Evolutionary conservation across 2,113 vertebrate genomes (phyloP).

Genomic region (Carlito syrichta): DNA sequence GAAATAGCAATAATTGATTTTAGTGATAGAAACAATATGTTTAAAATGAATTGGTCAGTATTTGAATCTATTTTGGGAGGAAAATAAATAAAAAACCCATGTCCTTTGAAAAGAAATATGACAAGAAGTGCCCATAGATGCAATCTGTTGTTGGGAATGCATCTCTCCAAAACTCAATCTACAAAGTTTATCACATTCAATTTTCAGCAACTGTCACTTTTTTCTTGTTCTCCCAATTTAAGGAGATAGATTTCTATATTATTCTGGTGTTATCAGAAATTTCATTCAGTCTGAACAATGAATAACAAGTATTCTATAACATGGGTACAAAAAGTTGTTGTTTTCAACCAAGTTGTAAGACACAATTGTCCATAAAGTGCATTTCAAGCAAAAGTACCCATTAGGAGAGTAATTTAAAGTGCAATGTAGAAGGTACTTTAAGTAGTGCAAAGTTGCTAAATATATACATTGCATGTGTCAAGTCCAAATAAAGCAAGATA

Average conservation of each 20-base stretch:
- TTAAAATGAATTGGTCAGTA: neutral
- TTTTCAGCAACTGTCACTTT: neutral
- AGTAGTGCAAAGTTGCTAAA: constrained; percentile 50
- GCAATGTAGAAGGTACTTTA: constrained; percentile 18
- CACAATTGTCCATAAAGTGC: constrained; percentile 55
- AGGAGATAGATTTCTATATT: neutral
- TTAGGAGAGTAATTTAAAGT: constrained; percentile 46
- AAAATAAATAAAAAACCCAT: neutral
- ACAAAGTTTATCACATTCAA: neutral
- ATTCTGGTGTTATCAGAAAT: neutral
- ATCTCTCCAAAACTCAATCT: neutral
- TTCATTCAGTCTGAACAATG: neutral
- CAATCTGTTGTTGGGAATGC: neutral
- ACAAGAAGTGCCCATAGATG: neutral
- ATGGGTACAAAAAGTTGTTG: neutral
- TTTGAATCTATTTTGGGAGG: neutral
- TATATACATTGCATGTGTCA: constrained; percentile 28
- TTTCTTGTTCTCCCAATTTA: neutral
- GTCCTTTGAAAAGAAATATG: neutral
- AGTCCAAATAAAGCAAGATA: neutral
- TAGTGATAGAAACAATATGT: neutral
- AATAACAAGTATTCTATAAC: neutral
- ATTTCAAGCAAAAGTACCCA: constrained; percentile 29
- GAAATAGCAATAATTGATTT: neutral
- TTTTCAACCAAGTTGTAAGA: constrained; percentile 31